phyloP scores from a whole-genome alignment of 2,113 vertebrate genomes.

The Callorhinus ursinus region DNA sequence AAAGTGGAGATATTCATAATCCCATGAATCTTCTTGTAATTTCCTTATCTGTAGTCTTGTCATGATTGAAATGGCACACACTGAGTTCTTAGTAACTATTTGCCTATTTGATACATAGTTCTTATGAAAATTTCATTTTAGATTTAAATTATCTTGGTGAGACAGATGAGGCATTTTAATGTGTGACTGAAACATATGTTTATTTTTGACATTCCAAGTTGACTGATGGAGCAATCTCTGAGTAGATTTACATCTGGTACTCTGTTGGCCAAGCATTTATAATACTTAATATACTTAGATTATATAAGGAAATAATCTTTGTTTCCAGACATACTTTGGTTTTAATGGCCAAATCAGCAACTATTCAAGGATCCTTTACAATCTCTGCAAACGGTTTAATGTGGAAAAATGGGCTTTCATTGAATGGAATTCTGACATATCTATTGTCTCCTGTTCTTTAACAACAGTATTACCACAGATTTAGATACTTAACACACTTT shows the following conservation, averaged over 20 bases:
- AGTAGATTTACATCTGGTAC: slow-evolving; percentile 17
- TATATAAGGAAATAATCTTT: neutral
- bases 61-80: neutral
- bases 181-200: slow-evolving; percentile 16
- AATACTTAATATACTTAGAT: neutral
- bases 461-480: no score
- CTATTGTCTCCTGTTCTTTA: neutral
- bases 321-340: neutral
- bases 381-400: neutral
- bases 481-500: neutral
- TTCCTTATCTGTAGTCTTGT: neutral
- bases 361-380: neutral
- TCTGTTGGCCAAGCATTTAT: neutral
- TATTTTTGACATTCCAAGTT: slow-evolving; percentile 22
- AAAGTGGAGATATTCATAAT: slow-evolving; percentile 12
- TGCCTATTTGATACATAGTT: neutral
- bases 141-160: slow-evolving; percentile 36
- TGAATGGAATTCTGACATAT: neutral
- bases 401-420: neutral
- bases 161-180: slow-evolving; percentile 3
- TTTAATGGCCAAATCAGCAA: slow-evolving; percentile 32
- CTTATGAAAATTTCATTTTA: slow-evolving; percentile 28
- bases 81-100: neutral
- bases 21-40: neutral
- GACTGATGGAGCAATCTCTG: neutral